Percentiles rank a stretch among this genome's conserved stretches.
Conservation (phyloP, 2,888 invertebrate genomes). For the Mycogona germanica region DNA sequence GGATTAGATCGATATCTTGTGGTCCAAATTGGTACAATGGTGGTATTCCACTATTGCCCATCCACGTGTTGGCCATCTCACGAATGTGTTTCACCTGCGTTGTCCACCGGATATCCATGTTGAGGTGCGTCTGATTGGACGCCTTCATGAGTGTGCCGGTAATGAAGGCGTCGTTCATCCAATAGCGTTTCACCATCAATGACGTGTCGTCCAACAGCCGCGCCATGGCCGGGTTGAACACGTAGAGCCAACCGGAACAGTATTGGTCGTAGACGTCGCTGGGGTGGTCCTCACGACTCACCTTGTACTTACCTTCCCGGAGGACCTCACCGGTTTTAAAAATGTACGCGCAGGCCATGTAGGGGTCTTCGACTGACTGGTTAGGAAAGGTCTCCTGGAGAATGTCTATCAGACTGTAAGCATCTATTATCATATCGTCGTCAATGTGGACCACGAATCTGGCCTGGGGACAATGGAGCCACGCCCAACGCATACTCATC, state of each 20-base stretch:
- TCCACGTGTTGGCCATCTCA: too few species aligned
- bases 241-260: conserved; percentile 17
- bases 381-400: conserved; percentile 1
- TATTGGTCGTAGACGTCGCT: conserved; percentile 10
- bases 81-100: too few species aligned
- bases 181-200: conserved; percentile 5
- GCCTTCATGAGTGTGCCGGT: conserved; percentile 13
- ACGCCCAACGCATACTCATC: conserved; percentile 16
- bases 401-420: conserved; percentile 8
- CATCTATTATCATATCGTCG: conserved; percentile 15
- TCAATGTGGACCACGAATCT: conserved; percentile 12
- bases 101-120: too few species aligned
- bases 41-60: too few species aligned
- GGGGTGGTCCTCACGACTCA: conserved; percentile 12
- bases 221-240: conserved; percentile 12
- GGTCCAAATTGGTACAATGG: too few species aligned
- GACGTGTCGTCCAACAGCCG: conserved; percentile 6
- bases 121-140: neutral
- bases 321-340: conserved; percentile 1
- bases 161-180: conserved; percentile 19
- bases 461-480: conserved; percentile 14
- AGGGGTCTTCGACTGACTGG: neutral
- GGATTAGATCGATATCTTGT: too few species aligned
- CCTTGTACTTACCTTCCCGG: conserved; percentile 9
- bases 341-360: conserved; percentile 11